phyloP scores from a whole-genome alignment of 2,113 vertebrate species.

The Albula goreensis region DNA sequence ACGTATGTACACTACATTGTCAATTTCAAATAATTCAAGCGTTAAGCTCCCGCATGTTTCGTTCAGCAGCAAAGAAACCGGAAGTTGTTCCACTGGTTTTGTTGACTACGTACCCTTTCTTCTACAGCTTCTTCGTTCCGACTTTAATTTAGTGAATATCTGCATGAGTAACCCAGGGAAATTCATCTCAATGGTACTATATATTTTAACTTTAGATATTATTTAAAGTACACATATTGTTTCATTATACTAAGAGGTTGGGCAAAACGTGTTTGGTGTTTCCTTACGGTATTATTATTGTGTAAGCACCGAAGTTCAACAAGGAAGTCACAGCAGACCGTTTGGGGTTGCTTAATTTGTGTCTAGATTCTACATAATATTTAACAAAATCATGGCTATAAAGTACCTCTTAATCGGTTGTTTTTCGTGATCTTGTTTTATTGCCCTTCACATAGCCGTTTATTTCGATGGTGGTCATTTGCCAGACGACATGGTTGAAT shows the following conservation, averaged over 20 bases:
- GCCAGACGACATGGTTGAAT: background rate
- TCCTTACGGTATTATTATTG: constrained; percentile 51
- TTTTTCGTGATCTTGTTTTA: background rate
- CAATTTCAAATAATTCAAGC: background rate
- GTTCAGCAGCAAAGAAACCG: background rate
- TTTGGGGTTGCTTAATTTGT: background rate
- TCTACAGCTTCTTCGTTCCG: background rate
- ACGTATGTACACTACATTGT: background rate
- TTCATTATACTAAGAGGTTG: background rate
- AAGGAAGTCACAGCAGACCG: background rate
- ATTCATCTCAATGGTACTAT: background rate
- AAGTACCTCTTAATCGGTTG: too few relatives aligned
- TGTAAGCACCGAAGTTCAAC: background rate
- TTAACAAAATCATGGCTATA: background rate
- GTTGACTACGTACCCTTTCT: background rate
- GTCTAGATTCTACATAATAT: background rate
- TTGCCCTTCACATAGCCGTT: background rate
- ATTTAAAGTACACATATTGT: too few relatives aligned
- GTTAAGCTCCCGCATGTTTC: background rate
- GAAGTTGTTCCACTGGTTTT: background rate
- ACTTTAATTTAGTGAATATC: background rate
- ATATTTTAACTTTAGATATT: too few relatives aligned
- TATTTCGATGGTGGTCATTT: background rate
- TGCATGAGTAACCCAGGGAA: background rate
- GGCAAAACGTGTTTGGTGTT: constrained; percentile 20